Evolutionary conservation across 1,140 invertebrate genomes (phyloP).

Genomic region (Phymorhynchus buccinoides): DNA sequence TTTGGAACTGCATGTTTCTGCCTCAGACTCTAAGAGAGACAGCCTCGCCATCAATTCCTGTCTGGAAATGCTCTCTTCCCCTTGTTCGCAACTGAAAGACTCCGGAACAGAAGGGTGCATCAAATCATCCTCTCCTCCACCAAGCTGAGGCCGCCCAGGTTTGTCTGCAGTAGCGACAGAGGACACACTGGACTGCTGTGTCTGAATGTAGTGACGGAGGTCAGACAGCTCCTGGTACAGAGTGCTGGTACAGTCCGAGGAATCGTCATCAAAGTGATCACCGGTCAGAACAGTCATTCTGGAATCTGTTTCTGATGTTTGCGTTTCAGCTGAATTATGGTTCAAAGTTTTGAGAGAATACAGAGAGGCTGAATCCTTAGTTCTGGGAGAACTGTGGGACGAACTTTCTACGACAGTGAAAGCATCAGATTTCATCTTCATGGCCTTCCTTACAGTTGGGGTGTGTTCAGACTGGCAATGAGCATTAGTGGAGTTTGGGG

Average conservation of each 20-base stretch:
- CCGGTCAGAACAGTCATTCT: background rate
- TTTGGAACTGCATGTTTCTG: background rate
- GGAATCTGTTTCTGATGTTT: background rate
- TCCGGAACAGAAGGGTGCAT: background rate
- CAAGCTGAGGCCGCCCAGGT: background rate
- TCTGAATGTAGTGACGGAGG: background rate
- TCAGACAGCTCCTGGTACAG: background rate
- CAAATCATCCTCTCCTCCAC: background rate
- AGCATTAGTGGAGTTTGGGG: background rate
- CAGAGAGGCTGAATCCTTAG: background rate
- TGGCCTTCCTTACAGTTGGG: background rate
- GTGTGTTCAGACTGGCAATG: background rate
- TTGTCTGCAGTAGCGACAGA: background rate
- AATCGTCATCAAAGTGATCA: background rate
- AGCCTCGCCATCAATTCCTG: background rate
- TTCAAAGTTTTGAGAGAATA: background rate
- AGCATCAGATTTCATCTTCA: background rate
- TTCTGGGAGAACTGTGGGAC: background rate
- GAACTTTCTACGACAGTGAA: background rate
- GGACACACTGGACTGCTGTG: background rate
- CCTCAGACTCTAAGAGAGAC: background rate
- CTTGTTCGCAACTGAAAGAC: background rate
- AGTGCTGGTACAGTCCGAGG: background rate
- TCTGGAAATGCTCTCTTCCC: background rate
- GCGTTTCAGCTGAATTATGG: background rate